These are phyloP conservation scores for Lutraria rhynchaena DNA, from an alignment of 1,140 invertebrate species.

Conservation along the genomic window DNA sequence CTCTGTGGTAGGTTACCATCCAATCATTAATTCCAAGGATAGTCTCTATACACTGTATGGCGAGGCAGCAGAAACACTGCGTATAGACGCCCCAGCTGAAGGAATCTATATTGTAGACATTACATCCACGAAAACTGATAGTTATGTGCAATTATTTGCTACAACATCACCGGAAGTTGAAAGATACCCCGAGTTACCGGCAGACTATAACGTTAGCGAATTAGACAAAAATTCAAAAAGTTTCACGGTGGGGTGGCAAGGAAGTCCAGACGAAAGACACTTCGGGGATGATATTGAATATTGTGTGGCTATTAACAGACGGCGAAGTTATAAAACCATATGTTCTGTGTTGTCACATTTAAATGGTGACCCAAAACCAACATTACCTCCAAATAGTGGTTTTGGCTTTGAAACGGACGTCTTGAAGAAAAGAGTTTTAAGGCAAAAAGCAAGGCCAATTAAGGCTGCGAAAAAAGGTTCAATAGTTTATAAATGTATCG, in stretches of 20 bases:
- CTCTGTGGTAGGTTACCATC: slow-evolving; percentile 46
- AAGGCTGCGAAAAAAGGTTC: slow-evolving; percentile 58
- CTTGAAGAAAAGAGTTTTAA: slow-evolving; percentile 47
- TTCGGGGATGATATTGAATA: slow-evolving; percentile 71
- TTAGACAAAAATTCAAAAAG: slow-evolving; percentile 27
- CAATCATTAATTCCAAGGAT: slow-evolving; percentile 47
- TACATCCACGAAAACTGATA: slow-evolving; percentile 45
- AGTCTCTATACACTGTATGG: slow-evolving; percentile 43
- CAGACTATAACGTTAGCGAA: slow-evolving; percentile 37
- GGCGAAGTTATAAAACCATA: slow-evolving; percentile 71
- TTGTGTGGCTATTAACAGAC: slow-evolving; percentile 74
- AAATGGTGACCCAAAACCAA: slow-evolving; percentile 67
- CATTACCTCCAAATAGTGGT: slow-evolving; percentile 61
- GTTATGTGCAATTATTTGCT: slow-evolving; percentile 45
- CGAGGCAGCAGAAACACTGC: slow-evolving; percentile 48
- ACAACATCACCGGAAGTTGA: slow-evolving; percentile 41
- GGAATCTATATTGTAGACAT: slow-evolving; percentile 54
- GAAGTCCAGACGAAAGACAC: slow-evolving; percentile 52
- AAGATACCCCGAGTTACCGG: slow-evolving; percentile 38
- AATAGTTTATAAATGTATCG: slow-evolving; percentile 75
- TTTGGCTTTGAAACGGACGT: slow-evolving; percentile 77
- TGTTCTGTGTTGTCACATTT: slow-evolving; percentile 72
- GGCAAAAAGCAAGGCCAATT: slow-evolving; percentile 60
- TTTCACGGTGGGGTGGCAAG: slow-evolving; percentile 45
- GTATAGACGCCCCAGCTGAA: slow-evolving; percentile 26